Conservation (phyloP, 2,113 vertebrate species). For the Tylochromis polylepis region DNA sequence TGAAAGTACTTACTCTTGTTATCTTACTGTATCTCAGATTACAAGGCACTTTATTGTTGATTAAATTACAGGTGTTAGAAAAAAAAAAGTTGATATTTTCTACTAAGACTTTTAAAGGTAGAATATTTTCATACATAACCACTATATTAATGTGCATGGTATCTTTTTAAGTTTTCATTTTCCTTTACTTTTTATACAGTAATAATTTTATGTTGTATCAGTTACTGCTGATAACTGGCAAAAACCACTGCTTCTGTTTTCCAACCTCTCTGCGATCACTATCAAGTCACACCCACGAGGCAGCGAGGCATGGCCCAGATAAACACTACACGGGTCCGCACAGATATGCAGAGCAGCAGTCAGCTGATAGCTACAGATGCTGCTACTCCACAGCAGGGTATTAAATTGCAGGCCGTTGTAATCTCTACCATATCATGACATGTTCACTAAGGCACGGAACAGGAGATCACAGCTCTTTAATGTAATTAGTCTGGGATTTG, state of each 20-base stretch:
- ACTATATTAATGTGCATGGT: neutral
- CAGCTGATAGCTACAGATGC: conserved; percentile 45
- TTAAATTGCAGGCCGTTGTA: conserved; percentile 39
- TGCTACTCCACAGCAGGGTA: neutral
- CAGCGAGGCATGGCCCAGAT: conserved; percentile 26
- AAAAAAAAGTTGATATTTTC: too few relatives aligned
- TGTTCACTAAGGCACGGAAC: conserved; percentile 45
- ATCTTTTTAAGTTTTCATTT: neutral
- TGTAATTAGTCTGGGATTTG: conserved; percentile 61
- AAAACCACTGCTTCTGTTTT: neutral
- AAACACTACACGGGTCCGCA: neutral
- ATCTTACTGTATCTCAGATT: neutral
- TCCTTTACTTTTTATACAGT: neutral
- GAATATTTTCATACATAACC: neutral
- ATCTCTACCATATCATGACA: conserved; percentile 57
- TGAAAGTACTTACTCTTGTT: neutral
- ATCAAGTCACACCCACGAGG: conserved; percentile 5
- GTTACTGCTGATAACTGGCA: neutral
- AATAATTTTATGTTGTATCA: neutral
- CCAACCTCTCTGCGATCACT: neutral
- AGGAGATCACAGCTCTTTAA: conserved; percentile 59
- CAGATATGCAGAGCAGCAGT: neutral
- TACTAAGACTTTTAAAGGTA: neutral
- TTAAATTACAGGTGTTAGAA: neutral
- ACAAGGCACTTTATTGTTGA: neutral